A percentile compares a stretch with the other conserved stretches of the same genome.
These are phyloP conservation scores for Lemur catta DNA, from an alignment of 2,797 vertebrate genomes.

Conservation along the genomic window DNA sequence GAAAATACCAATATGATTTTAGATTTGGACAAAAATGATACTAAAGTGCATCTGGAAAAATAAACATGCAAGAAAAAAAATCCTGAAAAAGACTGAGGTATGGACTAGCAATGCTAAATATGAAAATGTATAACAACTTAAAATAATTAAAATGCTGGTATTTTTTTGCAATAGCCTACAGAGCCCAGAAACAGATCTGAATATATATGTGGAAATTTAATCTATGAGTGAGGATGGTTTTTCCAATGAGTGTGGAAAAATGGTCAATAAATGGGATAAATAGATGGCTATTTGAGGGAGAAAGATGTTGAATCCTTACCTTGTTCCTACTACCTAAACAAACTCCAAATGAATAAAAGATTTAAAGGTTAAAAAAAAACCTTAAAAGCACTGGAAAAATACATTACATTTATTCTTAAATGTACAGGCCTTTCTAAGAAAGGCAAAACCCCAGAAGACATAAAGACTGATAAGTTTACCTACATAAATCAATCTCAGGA, in stretches of 20 bases:
- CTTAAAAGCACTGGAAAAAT: slow-evolving; percentile 46
- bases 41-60: slow-evolving; percentile 20
- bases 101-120: slow-evolving; percentile 2
- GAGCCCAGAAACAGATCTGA: not conserved
- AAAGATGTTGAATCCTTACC: slow-evolving; percentile 17
- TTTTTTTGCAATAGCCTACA: not conserved
- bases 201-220: not conserved
- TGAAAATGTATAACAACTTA: not conserved
- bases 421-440: slow-evolving; percentile 43
- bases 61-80: slow-evolving; percentile 13
- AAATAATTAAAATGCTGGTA: slow-evolving; percentile 13
- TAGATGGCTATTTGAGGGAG: not conserved
- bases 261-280: not conserved
- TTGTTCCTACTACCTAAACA: not conserved
- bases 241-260: slow-evolving; percentile 16
- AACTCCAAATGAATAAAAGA: slow-evolving; percentile 45
- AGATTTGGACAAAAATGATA: slow-evolving; percentile 37
- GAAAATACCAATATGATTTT: slow-evolving; percentile 9
- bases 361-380: slow-evolving; percentile 25
- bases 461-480: slow-evolving; percentile 51
- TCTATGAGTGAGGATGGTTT: not conserved
- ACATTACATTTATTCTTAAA: slow-evolving; percentile 60
- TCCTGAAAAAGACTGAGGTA: not conserved
- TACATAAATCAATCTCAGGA: slow-evolving; percentile 46
- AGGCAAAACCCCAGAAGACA: slow-evolving; percentile 30